phyloP scores from a whole-genome alignment of 2,113 vertebrate species.

The Apistogramma diplotaenia region DNA sequence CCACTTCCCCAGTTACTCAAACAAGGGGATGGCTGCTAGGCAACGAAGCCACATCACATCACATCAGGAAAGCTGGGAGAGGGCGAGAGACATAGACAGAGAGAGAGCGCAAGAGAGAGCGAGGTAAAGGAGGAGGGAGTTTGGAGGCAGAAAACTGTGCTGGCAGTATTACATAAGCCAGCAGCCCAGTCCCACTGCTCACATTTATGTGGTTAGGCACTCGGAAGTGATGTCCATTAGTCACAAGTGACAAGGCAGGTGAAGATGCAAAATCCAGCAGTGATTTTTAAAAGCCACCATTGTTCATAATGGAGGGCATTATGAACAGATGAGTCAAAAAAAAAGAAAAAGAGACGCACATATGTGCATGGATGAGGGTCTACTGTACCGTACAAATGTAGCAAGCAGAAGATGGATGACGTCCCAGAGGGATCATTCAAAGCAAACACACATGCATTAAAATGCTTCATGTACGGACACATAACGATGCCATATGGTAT shows the following conservation, averaged over 20 bases:
- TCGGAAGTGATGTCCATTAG: slow-evolving; percentile 70
- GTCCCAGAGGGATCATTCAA: slow-evolving; percentile 9
- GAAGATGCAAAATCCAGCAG: slow-evolving; percentile 52
- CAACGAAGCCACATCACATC: slow-evolving; percentile 74
- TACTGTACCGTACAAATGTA: slow-evolving; percentile 13
- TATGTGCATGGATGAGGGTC: background rate
- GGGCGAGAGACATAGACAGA: slow-evolving; percentile 31
- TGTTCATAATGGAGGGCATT: slow-evolving; percentile 45
- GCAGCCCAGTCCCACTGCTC: slow-evolving; percentile 66
- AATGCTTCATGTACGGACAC: slow-evolving; percentile 1
- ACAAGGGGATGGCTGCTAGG: slow-evolving; percentile 74
- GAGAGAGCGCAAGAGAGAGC: slow-evolving; percentile 16
- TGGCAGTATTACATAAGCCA: slow-evolving; percentile 72
- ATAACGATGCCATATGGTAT: slow-evolving; percentile 2
- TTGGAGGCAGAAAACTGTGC: slow-evolving; percentile 59
- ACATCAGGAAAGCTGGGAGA: slow-evolving; percentile 57
- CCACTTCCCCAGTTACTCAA: slow-evolving; percentile 68
- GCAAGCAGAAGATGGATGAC: slow-evolving; percentile 11
- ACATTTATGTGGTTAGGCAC: slow-evolving; percentile 68
- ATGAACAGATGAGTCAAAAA: slow-evolving; percentile 34
- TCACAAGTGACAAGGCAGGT: slow-evolving; percentile 68
- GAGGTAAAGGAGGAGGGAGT: slow-evolving; percentile 29
- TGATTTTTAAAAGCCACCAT: slow-evolving; percentile 49
- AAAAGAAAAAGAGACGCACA: background rate
- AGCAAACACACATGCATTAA: slow-evolving; percentile 25